A percentile compares a stretch with the other conserved stretches of the same genome.
phyloP scores from a whole-genome alignment of 2,888 invertebrate genomes.

The Acleris literana region DNA sequence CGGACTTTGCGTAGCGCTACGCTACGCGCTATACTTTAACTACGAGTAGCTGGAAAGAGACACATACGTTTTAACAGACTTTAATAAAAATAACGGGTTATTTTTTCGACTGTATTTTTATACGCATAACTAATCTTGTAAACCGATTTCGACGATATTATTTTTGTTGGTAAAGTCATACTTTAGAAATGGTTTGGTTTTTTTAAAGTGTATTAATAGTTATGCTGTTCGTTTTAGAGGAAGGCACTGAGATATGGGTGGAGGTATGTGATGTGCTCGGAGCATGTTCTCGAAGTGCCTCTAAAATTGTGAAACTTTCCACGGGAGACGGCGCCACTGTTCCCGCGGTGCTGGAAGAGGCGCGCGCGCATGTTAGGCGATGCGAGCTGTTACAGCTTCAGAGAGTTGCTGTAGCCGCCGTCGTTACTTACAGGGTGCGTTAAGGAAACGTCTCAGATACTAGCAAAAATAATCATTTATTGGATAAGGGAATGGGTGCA shows the following conservation, averaged over 20 bases:
- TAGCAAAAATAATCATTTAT: too few species aligned
- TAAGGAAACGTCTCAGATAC: background rate
- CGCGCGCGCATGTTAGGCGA: conserved; percentile 47
- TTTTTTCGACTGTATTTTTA: too few species aligned
- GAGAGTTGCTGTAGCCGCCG: conserved; percentile 45
- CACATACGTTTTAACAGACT: too few species aligned
- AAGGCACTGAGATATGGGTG: conserved; percentile 54
- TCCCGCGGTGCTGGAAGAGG: conserved; percentile 45
- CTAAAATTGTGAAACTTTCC: conserved; percentile 40
- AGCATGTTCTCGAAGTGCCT: conserved; percentile 51
- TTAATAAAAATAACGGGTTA: too few species aligned
- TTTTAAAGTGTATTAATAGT: too few species aligned
- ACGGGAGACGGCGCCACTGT: conserved; percentile 49
- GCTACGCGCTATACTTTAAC: too few species aligned
- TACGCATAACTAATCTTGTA: too few species aligned
- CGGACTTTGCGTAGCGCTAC: background rate
- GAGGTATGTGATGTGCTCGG: conserved; percentile 60
- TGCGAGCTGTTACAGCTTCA: conserved; percentile 54
- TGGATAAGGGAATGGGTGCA: too few species aligned
- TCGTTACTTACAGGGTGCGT: conserved; percentile 55
- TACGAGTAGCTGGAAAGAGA: too few species aligned
- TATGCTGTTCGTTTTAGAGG: conserved; percentile 43
- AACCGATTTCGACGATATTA: too few species aligned
- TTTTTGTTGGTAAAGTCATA: too few species aligned
- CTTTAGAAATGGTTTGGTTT: too few species aligned